Percentiles rank a stretch among this genome's conserved stretches.
phyloP scores from a whole-genome alignment of 2,113 vertebrate species.

The Dasypus novemcinctus region DNA sequence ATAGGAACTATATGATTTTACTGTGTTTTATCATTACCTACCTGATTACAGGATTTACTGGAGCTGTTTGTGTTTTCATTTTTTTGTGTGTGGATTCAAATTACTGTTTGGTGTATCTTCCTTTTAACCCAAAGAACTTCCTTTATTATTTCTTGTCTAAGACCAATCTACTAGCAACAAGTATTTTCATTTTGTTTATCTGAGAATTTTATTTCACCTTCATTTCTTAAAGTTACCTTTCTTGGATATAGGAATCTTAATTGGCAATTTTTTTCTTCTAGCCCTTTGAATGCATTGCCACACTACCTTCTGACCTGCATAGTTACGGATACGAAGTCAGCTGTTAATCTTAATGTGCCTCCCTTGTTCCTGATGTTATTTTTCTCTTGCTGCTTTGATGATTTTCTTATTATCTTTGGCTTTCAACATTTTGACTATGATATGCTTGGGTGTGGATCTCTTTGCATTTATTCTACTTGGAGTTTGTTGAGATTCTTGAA shows the following conservation, averaged over 20 bases:
- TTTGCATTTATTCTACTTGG: conserved; percentile 32
- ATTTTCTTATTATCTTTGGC: conserved; percentile 2
- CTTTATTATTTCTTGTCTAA: too few relatives aligned
- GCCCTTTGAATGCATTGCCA: neutral
- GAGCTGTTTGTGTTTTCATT: too few relatives aligned
- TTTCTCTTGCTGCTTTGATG: neutral
- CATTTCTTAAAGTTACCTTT: neutral
- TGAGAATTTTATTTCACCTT: conserved; percentile 14
- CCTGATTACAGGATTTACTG: too few relatives aligned
- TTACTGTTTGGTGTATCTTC: too few relatives aligned
- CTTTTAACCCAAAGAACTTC: too few relatives aligned
- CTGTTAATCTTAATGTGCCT: neutral
- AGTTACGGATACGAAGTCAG: neutral
- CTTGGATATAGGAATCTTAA: neutral
- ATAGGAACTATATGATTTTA: too few relatives aligned
- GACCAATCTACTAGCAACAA: too few relatives aligned
- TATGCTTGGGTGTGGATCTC: neutral
- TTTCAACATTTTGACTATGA: neutral
- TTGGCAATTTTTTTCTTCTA: neutral
- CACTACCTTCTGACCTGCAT: neutral
- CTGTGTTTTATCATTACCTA: too few relatives aligned
- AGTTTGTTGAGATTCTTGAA: neutral
- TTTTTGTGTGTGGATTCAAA: too few relatives aligned
- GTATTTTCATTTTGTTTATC: conserved; percentile 9
- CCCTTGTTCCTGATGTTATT: neutral